Evolutionary conservation across 2,888 invertebrate genomes (phyloP).

Genomic region (Mantis religiosa): DNA sequence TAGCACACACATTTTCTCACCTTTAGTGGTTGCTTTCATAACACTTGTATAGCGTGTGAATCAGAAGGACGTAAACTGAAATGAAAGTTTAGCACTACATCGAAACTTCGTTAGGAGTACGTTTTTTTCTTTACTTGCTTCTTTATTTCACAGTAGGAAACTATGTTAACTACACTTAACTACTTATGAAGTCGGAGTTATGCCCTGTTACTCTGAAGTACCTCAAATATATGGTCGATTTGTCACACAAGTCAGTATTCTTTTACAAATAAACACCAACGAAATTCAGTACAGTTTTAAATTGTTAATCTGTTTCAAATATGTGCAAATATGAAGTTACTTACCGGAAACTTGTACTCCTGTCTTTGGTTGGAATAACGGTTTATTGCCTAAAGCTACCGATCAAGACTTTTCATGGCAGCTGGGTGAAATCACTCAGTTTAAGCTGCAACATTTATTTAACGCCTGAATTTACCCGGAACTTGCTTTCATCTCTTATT

Average conservation of each 20-base stretch:
- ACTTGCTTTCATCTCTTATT: not conserved
- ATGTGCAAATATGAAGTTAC: not conserved
- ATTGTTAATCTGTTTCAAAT: too few relatives aligned
- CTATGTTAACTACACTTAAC: not conserved
- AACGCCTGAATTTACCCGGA: not conserved
- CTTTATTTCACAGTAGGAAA: not conserved
- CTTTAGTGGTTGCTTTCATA: not conserved
- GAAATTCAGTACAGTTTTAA: too few relatives aligned
- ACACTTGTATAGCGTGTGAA: not conserved
- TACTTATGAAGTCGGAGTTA: not conserved
- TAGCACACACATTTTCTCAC: not conserved
- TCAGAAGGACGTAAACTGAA: not conserved
- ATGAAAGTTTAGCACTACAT: not conserved
- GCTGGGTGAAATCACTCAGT: not conserved
- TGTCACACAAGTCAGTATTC: too few relatives aligned
- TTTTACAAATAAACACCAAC: too few relatives aligned
- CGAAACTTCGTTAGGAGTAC: not conserved
- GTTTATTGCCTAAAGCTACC: not conserved
- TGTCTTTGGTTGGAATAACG: not conserved
- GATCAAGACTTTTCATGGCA: not conserved
- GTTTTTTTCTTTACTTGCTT: not conserved
- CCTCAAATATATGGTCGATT: not conserved
- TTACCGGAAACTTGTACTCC: not conserved
- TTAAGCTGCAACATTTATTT: not conserved
- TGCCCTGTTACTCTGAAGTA: not conserved